Evolutionary conservation across 2,797 vertebrate species (phyloP).

Genomic region (Hybognathus amarus): DNA sequence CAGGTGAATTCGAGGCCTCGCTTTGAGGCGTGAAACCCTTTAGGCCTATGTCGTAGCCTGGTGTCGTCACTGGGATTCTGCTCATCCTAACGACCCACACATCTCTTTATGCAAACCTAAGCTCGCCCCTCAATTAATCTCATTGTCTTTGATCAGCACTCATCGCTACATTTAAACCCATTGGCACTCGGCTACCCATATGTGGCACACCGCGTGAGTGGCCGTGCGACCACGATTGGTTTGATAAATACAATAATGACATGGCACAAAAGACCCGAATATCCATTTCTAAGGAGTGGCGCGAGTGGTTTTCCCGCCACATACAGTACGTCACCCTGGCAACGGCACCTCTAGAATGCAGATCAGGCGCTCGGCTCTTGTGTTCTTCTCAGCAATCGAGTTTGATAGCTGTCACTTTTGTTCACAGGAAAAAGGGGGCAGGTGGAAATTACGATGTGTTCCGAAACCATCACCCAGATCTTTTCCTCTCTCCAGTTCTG

Average conservation of each 20-base stretch:
- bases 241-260: slow-evolving; percentile 75
- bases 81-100: slow-evolving; percentile 9
- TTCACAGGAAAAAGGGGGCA: slow-evolving; percentile 73
- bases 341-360: slow-evolving; percentile 80
- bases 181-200: slow-evolving; percentile 39
- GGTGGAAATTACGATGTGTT: slow-evolving; percentile 78
- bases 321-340: slow-evolving; percentile 81
- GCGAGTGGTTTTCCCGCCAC: slow-evolving; percentile 74
- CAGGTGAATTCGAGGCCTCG: slow-evolving; percentile 10
- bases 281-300: slow-evolving; percentile 81
- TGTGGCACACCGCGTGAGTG: slow-evolving; percentile 36
- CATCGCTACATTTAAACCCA: slow-evolving; percentile 37
- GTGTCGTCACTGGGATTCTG: neutral
- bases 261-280: slow-evolving; percentile 77
- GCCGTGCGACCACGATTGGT: slow-evolving; percentile 64
- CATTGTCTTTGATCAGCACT: slow-evolving; percentile 53
- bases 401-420: slow-evolving; percentile 81
- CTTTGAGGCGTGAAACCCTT: neutral
- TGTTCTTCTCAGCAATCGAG: slow-evolving; percentile 76
- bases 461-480: slow-evolving; percentile 71
- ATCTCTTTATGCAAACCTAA: slow-evolving; percentile 38
- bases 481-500: slow-evolving; percentile 56
- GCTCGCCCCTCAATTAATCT: slow-evolving; percentile 17
- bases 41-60: neutral
- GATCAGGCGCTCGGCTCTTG: slow-evolving; percentile 74